phyloP scores from a whole-genome alignment of 92 coral and sea anemone species.

The Phenganax stokvisi region DNA sequence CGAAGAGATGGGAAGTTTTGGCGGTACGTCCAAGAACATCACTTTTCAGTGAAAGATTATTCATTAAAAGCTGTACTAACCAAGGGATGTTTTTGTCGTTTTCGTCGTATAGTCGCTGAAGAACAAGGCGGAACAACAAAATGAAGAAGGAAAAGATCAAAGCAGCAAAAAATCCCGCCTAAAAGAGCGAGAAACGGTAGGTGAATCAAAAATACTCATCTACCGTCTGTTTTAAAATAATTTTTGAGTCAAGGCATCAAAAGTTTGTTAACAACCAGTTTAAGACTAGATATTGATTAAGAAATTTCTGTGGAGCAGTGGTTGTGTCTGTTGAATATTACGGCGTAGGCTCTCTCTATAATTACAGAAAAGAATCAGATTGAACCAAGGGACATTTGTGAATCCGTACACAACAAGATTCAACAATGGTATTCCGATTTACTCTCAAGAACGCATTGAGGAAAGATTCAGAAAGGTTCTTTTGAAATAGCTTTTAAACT shows the following conservation, averaged over 20 bases:
- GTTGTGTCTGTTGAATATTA: too few species aligned
- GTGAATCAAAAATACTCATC: not conserved
- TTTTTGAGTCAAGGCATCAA: not conserved
- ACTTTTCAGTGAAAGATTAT: constrained; percentile 21
- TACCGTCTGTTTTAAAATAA: too few species aligned
- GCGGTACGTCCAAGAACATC: constrained; percentile 56
- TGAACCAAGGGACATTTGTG: constrained; percentile 68
- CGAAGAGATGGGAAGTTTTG: constrained; percentile 80
- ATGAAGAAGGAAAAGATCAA: constrained; percentile 27
- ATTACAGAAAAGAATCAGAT: constrained; percentile 64
- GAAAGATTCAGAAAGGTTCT: constrained; percentile 76
- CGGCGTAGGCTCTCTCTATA: not conserved
- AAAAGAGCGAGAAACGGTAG: constrained; percentile 1
- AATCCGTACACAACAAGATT: constrained; percentile 79
- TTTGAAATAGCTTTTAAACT: not conserved
- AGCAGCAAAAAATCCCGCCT: not conserved
- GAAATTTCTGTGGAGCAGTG: too few species aligned
- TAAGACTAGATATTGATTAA: too few species aligned
- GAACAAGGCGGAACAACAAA: constrained; percentile 33
- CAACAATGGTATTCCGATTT: constrained; percentile 87
- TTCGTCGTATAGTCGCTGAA: not conserved
- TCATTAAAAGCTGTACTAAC: not conserved
- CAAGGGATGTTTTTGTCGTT: constrained; percentile 18
- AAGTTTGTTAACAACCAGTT: not conserved
- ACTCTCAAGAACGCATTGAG: constrained; percentile 74